A percentile compares a stretch with the other conserved stretches of the same genome.
Evolutionary conservation across 2,797 vertebrate species (phyloP).

Genomic region (Lacerta viridis): DNA sequence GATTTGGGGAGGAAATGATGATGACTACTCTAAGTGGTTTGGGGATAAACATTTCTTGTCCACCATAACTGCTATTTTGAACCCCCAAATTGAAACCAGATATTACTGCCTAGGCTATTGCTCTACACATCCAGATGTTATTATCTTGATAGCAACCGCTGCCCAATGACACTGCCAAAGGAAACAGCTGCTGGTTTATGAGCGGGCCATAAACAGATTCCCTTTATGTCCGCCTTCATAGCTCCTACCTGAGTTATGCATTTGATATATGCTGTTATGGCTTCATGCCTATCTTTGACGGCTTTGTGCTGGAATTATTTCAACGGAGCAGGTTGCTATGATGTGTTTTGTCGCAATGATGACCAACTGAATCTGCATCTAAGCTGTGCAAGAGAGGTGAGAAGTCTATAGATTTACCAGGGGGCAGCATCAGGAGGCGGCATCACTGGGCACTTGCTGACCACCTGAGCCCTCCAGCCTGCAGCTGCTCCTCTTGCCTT

Average conservation of each 20-base stretch:
- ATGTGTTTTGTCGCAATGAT: neutral
- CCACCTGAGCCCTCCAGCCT: neutral
- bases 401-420: neutral
- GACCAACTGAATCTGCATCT: neutral
- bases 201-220: neutral
- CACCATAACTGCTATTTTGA: neutral
- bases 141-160: neutral
- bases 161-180: neutral
- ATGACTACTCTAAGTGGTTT: neutral
- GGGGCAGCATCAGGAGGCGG: neutral
- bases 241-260: neutral
- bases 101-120: neutral
- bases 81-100: slow-evolving; percentile 9
- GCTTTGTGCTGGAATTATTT: neutral
- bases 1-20: neutral
- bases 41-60: neutral
- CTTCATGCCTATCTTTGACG: neutral
- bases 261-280: neutral
- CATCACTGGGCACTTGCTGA: neutral
- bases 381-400: neutral
- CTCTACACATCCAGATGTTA: neutral
- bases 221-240: neutral
- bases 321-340: neutral
- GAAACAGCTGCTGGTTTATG: slow-evolving; percentile 1
- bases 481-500: neutral